Base-by-base conservation (phyloP, 2,888 invertebrate species). In the Protonemura montana region DNA sequence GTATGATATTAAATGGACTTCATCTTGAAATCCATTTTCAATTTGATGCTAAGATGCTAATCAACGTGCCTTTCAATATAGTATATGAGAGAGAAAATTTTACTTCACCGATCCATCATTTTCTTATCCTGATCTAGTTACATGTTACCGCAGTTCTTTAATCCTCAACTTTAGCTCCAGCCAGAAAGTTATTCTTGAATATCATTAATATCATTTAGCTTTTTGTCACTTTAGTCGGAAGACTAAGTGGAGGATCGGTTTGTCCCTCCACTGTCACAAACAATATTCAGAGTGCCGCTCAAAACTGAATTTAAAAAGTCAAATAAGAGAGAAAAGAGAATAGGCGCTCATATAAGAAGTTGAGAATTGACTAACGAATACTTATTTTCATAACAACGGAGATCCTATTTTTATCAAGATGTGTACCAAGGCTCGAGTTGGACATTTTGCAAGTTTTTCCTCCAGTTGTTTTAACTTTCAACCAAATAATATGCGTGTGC, bases 131-230 rank as follows among this genome's bases (percentile, higher is more conserved):
- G 59, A 59, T 59, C 59, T 59, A 21, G 59, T 59, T 59, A 59
- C 21, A 59, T 59, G 59, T 59, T 21, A 59, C 59, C 59, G 21
- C 59, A 59, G 59, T 59, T 59, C 59, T 59, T 59, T 59, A 59
- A 59, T 59, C 59, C 59, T 2, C 59, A 59, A 59, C 59, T 59
- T 59, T 1, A 59, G 59, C 3, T 59, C 59, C 59, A 59, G 59
- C 59, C 59, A 16, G 59, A 59, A 59, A 59, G 59, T 59, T 59
- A 59, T 59, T 59, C 59, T 59, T 59, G 59, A 59, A 59, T 59
- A 59, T 59, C 59, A 59, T 59, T 59, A 59, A 59, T 59, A 59
- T 59, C 59, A 59, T 59, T 59, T 59, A 59, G 59, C 59, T 59
- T 59, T 59, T 59, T 59, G 59, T 59, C 59, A 59, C 59, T 59